A percentile compares a stretch with the other conserved stretches of the same genome.
phyloP scores from a whole-genome alignment of 2,797 vertebrate genomes.

The Chelmon rostratus region DNA sequence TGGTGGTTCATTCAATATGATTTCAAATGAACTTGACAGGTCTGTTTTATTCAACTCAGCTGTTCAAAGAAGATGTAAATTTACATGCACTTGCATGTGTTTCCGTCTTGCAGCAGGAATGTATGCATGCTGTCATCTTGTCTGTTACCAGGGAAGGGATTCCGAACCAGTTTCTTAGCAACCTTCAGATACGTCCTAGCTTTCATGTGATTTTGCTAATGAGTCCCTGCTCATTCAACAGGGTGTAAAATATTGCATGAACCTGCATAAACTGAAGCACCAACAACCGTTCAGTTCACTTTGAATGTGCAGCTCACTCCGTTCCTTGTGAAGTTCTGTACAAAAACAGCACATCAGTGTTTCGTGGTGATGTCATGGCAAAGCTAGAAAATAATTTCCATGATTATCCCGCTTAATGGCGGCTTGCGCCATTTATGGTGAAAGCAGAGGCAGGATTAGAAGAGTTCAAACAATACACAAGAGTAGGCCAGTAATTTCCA shows the following conservation, averaged over 20 bases:
- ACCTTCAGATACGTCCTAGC: slow-evolving; percentile 76
- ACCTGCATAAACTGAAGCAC: slow-evolving; percentile 65
- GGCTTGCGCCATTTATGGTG: slow-evolving; percentile 49
- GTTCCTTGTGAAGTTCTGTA: slow-evolving; percentile 38
- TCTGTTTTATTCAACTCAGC: slow-evolving; percentile 13
- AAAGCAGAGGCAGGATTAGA: slow-evolving; percentile 63
- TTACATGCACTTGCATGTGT: slow-evolving; percentile 42
- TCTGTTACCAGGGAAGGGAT: slow-evolving; percentile 80
- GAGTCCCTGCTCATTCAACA: slow-evolving; percentile 77
- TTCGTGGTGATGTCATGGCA: slow-evolving; percentile 48
- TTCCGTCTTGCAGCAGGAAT: slow-evolving; percentile 62
- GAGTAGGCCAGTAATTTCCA: slow-evolving; percentile 47
- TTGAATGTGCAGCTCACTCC: slow-evolving; percentile 12
- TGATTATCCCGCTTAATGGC: slow-evolving; percentile 64
- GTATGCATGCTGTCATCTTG: slow-evolving; percentile 59
- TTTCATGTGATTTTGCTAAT: slow-evolving; percentile 82
- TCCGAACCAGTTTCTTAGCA: slow-evolving; percentile 84
- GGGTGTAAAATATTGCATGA: slow-evolving; percentile 77
- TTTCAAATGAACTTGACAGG: slow-evolving; percentile 26
- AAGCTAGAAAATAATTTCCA: slow-evolving; percentile 53
- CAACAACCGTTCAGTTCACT: slow-evolving; percentile 28
- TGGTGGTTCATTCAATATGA: not conserved
- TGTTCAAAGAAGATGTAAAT: slow-evolving; percentile 59
- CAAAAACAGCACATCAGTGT: slow-evolving; percentile 25
- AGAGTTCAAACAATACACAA: slow-evolving; percentile 65